These are phyloP conservation scores for Melanerpes formicivorus DNA, from an alignment of 2,113 vertebrate genomes.

Conservation along the genomic window DNA sequence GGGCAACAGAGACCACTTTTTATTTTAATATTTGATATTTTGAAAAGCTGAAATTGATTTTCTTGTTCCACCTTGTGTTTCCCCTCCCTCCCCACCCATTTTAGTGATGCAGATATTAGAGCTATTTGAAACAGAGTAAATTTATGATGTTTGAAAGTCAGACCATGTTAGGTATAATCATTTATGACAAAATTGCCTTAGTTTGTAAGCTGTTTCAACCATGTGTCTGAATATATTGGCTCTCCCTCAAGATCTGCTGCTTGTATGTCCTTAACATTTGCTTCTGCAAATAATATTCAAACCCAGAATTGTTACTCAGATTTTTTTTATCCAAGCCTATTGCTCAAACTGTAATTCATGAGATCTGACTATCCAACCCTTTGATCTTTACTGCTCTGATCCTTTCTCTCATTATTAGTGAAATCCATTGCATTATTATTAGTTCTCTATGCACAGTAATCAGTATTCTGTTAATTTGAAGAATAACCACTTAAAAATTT, in stretches of 20 bases:
- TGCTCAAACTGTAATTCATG: background rate
- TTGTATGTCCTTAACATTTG: background rate
- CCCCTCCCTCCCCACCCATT: rapidly evolving
- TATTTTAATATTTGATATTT: background rate
- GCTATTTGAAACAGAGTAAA: background rate
- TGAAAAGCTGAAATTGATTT: background rate
- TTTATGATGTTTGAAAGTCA: background rate
- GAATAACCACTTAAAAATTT: background rate
- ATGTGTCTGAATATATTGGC: background rate
- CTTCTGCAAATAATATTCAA: background rate
- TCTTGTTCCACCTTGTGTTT: background rate
- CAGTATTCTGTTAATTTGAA: background rate
- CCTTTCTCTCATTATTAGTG: background rate
- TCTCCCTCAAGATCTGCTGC: background rate
- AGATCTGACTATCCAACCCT: background rate
- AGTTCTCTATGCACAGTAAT: background rate
- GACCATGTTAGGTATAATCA: background rate
- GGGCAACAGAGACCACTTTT: background rate
- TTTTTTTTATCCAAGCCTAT: background rate
- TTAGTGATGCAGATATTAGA: background rate
- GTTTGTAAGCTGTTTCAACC: background rate
- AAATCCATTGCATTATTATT: background rate
- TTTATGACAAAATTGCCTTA: background rate
- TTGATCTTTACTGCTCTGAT: background rate
- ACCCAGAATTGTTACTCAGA: background rate